Evolutionary conservation across 2,888 invertebrate species (phyloP).

Genomic region (Xestoiulus laeticollis): DNA sequence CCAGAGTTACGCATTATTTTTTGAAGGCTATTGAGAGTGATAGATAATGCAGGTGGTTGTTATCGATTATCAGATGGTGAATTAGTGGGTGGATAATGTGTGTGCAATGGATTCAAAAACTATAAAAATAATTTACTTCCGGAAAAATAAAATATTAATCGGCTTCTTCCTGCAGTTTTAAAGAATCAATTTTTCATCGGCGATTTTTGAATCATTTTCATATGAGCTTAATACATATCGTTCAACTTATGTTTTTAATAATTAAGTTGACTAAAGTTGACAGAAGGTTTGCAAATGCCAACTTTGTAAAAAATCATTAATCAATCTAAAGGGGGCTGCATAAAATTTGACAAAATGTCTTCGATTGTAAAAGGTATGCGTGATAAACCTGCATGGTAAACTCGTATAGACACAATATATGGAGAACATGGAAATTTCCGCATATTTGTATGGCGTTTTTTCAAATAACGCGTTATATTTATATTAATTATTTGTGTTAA

Average conservation of each 20-base stretch:
- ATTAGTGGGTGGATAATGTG: background rate
- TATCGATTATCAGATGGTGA: conserved; percentile 5
- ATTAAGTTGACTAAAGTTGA: background rate
- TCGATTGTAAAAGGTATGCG: background rate
- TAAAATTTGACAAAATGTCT: background rate
- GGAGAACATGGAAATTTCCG: too few species aligned
- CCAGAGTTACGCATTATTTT: conserved; percentile 28
- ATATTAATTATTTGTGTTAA: too few species aligned
- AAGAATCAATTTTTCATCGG: background rate
- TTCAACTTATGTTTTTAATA: background rate
- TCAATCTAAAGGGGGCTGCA: background rate
- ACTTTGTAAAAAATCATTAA: background rate
- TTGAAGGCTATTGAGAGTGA: background rate
- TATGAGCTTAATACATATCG: background rate
- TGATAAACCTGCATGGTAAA: too few species aligned
- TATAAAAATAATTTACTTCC: background rate
- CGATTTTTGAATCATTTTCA: background rate
- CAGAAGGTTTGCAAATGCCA: background rate
- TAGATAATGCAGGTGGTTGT: background rate
- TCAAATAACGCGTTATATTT: too few species aligned
- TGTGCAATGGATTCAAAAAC: background rate
- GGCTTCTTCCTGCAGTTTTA: background rate
- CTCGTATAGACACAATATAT: too few species aligned
- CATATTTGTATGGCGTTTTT: too few species aligned
- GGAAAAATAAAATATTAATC: background rate